Conservation (phyloP, 2,113 vertebrate species). For the Ibidorhyncha struthersii region DNA sequence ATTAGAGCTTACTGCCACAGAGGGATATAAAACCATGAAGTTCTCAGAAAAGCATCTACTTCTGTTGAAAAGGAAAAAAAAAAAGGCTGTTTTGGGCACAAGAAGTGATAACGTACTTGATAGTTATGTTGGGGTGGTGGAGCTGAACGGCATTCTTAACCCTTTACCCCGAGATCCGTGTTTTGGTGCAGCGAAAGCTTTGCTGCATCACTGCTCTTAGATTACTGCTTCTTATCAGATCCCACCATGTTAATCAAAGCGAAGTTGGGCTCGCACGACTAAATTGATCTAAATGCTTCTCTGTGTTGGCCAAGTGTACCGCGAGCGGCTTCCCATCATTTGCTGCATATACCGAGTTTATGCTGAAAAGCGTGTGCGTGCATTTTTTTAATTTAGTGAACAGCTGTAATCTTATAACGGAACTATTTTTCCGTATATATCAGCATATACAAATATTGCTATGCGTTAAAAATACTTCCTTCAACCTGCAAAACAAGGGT, state of each 20-base stretch:
- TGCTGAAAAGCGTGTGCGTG: fast-evolving
- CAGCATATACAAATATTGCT: background rate
- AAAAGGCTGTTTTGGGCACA: background rate
- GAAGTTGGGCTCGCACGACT: fast-evolving
- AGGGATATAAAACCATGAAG: background rate
- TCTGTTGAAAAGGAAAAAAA: background rate
- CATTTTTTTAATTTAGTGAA: background rate
- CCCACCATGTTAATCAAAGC: background rate
- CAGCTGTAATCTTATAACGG: background rate
- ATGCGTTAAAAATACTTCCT: background rate
- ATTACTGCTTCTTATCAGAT: background rate
- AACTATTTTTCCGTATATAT: fast-evolving
- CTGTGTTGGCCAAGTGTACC: background rate
- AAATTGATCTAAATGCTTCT: background rate
- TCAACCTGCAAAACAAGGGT: background rate
- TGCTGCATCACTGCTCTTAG: background rate
- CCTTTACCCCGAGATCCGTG: background rate
- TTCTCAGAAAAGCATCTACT: background rate
- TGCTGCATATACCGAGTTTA: background rate
- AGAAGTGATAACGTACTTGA: background rate
- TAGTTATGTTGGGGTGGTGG: background rate
- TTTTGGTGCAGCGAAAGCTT: background rate
- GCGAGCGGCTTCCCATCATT: background rate
- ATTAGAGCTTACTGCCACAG: background rate
- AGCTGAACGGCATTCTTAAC: background rate